Base-by-base conservation (phyloP, 2,797 vertebrate genomes). In the Gymnoscopelus braueri region DNA sequence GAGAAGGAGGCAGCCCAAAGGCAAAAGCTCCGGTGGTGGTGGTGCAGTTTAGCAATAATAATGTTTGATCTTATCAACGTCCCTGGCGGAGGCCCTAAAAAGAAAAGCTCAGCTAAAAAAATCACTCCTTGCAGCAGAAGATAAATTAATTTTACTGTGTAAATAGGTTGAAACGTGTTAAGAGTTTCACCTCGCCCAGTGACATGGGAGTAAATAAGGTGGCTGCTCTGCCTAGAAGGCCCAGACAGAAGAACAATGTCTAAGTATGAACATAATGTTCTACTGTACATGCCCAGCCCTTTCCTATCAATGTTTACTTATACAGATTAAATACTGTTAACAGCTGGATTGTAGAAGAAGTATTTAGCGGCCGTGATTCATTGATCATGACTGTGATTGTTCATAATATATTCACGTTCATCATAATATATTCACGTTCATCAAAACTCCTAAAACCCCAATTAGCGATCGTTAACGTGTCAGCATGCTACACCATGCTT, bases 341-440 rank as follows among this genome's bases (percentile, higher is more conserved):
- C 58, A 19, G 24, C 6, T 35, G 51, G 10, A 52, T 11, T 53
- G 19, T 64, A 32, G 35, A 12, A 64, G 50, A 6, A 13, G 7
- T 9, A 29, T 19, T 35, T 53, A 19, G 8, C 2, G 29, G 26
- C 26, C 15, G 12, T 19, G 62, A 35, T 39, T 50, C 15, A 14
- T 35, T 50, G 14, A 50, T 67, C 11, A 15, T 48, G 47, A 14
- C 48, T 53, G n/a, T 23, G 49, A 14, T 53, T 67, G 26, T 51
- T 55, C 14, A 52, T 65, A 29, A 77, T 64, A 26, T 9, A 63
- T 68, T 66, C 58, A 49, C 56, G 35, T 19, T 47, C n/a, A 35
- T 35, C 24, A 19, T 65, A 29, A 77, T 64, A 6, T 2, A 6
- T 39, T 39, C 2, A 35, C n/a, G 19, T 19, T 47, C n/a, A 35